Base-by-base conservation (phyloP, 2,888 invertebrate genomes). In the Cephus pulcher region DNA sequence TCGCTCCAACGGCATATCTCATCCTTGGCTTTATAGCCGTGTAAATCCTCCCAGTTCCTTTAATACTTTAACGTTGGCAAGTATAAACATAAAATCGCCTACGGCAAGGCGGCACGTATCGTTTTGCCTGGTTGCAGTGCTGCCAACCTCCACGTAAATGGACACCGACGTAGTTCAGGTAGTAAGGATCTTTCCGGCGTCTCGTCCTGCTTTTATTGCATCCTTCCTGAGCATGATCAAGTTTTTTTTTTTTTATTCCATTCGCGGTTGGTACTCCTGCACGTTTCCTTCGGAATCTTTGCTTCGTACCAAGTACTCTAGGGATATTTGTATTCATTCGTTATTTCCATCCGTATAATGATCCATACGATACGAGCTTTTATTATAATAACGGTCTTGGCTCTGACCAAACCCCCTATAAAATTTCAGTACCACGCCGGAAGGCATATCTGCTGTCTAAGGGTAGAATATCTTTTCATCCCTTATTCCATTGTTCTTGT, bases 1-100 rank as follows among this genome's bases (percentile, higher is more conserved):
- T 34, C 11, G 0, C 34, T 12, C 74, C 3, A 33, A 12, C 34
- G 74, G 34, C 34, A 73, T 83, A 84, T 82, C 82, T 84, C 84
- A 84, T 86, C 79, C 83, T 77, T 78, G 82, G 83, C 84, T 88
- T 88, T 87, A 88, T 84, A 83, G 80, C 82, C 80, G 83, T 83
- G 83, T 84, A 88, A 87, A 88, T 86, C 82, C 82, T 82, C 78
- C 80, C 81, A 80, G 80, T 40, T 77, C 84, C 80, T 80, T 86
- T 86, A 86, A 87, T 86, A 87, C 85, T 86, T 87, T 78, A 86
- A 80, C 75, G 76, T 78, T 80, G 80, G 75, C 83, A 78, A 82
- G 81, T 81, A 81, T 40, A 86, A 83, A 35, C 82, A 80, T 85
- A 84, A 86, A 86, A 83, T 78, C 82, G 75, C 77, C 79, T 75